Base-by-base conservation (phyloP, 2,888 invertebrate species). In the Allacma fusca region DNA sequence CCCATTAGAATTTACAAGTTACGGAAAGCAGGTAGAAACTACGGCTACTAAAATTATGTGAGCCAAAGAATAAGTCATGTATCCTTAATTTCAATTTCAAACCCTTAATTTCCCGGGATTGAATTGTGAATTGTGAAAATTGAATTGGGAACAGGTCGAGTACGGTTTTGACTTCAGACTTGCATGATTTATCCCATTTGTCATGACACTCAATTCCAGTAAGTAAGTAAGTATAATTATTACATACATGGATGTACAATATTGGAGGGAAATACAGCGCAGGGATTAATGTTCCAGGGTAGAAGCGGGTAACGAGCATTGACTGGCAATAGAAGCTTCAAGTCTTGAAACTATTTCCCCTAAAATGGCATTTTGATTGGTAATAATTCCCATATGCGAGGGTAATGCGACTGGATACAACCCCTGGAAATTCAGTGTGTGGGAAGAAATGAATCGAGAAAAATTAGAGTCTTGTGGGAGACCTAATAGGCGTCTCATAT, bases 401-500 rank as follows among this genome's bases (percentile, higher is more conserved):
- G n/a, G n/a, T n/a, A n/a, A 40, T 40, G 40, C 40, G 13, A 40
- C 5, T 9, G 40, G 7, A 40, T 40, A 40, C 7, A 40, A 5
- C 5, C 40, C 5, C 5, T 40, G 40, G 13, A 40, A 40, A 9
- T 40, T 40, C 40, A n/a, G 50, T 50, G 50, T 43, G 57, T 29
- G 75, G 65, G 76, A 77, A 64, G 71, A 77, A 72, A 77, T 40
- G 43, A 72, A 65, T 24, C 59, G 64, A 71, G 23, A 77, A 78
- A 74, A 71, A 75, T 78, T 72, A 59, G 50, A 50, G 59, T 76
- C 79, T 78, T 77, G 28, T 73, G 80, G 80, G 80, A 79, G n/a
- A 62, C 28, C 76, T 76, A 80, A 80, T 79, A 79, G 80, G 79
- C 79, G 79, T 77, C 79, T 77, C 70, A 76, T 74, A 77, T 80